phyloP scores from a whole-genome alignment of 1,140 invertebrate genomes.

The Calephelis nemesis region DNA sequence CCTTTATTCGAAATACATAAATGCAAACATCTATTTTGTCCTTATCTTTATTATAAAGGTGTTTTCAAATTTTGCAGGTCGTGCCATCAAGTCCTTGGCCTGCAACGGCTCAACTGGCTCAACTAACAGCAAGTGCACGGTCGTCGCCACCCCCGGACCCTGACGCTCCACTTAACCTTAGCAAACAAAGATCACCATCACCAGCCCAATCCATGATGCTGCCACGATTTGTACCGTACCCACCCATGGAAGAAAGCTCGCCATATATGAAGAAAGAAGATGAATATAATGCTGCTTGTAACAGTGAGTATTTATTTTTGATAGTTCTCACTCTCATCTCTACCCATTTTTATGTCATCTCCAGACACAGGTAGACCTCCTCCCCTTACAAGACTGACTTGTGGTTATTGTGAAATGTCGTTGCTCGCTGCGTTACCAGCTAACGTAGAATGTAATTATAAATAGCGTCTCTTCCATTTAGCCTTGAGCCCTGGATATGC shows the following conservation, averaged over 20 bases:
- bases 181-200: conserved; percentile 87
- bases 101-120: conserved; percentile 62
- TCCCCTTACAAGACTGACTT: too few relatives aligned
- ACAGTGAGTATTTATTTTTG: conserved; percentile 76
- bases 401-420: too few relatives aligned
- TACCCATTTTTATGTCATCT: too few relatives aligned
- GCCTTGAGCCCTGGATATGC: too few relatives aligned
- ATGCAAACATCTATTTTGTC: neutral
- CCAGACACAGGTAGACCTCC: too few relatives aligned
- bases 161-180: conserved; percentile 92
- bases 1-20: neutral
- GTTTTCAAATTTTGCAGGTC: conserved; percentile 36
- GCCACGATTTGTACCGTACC: conserved; percentile 69
- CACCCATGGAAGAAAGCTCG: conserved; percentile 57
- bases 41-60: neutral
- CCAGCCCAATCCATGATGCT: conserved; percentile 76
- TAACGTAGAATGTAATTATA: too few relatives aligned
- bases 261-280: conserved; percentile 81
- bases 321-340: too few relatives aligned
- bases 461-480: too few relatives aligned
- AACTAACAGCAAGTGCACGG: conserved; percentile 58
- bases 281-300: conserved; percentile 81
- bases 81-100: conserved; percentile 52
- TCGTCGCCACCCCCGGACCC: conserved; percentile 80
- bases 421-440: too few relatives aligned